Base-by-base conservation (phyloP, 2,113 vertebrate species). In the Oophaga pumilio region DNA sequence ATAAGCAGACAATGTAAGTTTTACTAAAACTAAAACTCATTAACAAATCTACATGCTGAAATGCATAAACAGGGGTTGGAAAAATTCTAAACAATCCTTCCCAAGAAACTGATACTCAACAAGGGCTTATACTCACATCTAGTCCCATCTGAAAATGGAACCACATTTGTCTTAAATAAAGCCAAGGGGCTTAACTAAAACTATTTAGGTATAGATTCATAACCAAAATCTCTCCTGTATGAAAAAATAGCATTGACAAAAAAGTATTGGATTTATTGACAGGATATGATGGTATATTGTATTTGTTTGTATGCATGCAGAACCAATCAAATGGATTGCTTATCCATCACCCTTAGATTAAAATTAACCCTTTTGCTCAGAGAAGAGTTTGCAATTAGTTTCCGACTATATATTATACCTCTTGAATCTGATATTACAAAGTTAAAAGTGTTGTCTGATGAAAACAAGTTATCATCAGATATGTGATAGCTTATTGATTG, bases 181-280 rank as follows among this genome's bases (percentile, higher is more conserved):
- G 88, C 90, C 91, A 87, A 87, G 85, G 81, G 79, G 81, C 43
- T 80, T 83, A 83, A 83, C 22, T 83, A 83, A 53, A 49, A 79
- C 62, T 84, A 87, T 52, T 82, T 85, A 73, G 22, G 57, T 90
- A 76, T 82, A 89, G 68, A 43, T 28, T 86, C 80, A 90, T 87
- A 87, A 87, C 77, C 85, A 89, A 91, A 89, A 89, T 85, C 62
- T 84, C 82, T 92, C 57, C 89, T 62, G 12, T 79, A 76, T 83
- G 89, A 82, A 91, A 91, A 91, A 89, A 86, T 52, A 92, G 81
- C 76, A 85, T 89, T 92, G 85, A 85, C 84, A 90, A 90, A 86
- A 85, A 90, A 83, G 81, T 91, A 89, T 49, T 85, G 85, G 88
- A 76, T 11, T n/a, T 8, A 89, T 86, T 62, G 91, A 88, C 87